These are phyloP conservation scores for Ornithorhynchus anatinus DNA, from an alignment of 2,113 vertebrate genomes.

Conservation along the genomic window DNA sequence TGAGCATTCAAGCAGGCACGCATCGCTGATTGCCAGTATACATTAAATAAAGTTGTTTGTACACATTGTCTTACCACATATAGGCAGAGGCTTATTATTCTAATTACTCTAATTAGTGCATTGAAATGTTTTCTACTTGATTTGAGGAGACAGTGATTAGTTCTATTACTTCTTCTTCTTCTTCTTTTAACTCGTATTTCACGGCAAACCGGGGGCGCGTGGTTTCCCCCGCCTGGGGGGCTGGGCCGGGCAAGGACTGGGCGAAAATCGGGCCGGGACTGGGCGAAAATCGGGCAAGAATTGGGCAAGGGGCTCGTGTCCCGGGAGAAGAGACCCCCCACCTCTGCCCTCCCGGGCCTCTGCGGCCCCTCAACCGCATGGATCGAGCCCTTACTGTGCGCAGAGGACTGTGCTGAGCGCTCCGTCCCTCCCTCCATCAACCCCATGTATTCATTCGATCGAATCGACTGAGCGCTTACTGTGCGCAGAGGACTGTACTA, in stretches of 20 bases:
- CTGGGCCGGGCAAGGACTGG: background rate
- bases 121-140: slow-evolving; percentile 86
- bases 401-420: no score
- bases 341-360: no score
- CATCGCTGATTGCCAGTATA: slow-evolving; percentile 87
- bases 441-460: no score
- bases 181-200: slow-evolving; percentile 81
- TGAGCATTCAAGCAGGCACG: slow-evolving; percentile 83
- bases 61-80: slow-evolving; percentile 88
- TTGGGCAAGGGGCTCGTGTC: no score
- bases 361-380: no score
- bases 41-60: slow-evolving; percentile 89
- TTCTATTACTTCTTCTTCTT: slow-evolving; percentile 82
- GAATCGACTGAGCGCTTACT: no score
- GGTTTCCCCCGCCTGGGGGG: slow-evolving; percentile 67
- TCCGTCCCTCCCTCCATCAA: no score
- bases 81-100: slow-evolving; percentile 86
- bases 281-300: no score
- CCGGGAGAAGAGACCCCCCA: no score
- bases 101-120: slow-evolving; percentile 88
- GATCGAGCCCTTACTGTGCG: no score
- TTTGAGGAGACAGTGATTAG: slow-evolving; percentile 82
- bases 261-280: slow-evolving; percentile 2
- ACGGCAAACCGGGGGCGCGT: slow-evolving; percentile 75
- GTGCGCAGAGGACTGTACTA: no score